phyloP scores from a whole-genome alignment of 2,113 vertebrate species.

The Bubalus kerabau region DNA sequence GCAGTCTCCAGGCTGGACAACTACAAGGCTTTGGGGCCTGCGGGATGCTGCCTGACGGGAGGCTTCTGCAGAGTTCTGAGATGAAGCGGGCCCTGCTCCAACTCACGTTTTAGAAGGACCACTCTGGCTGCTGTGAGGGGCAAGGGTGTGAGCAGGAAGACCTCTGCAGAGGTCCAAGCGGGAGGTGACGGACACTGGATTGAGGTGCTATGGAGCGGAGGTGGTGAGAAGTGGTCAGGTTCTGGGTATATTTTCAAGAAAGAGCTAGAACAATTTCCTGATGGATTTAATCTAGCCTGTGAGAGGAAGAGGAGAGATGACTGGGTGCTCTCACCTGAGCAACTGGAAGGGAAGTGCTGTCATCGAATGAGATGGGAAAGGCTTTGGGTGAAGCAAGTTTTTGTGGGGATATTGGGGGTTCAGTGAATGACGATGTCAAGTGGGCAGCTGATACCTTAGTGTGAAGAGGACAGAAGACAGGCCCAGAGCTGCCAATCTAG shows the following conservation, averaged over 20 bases:
- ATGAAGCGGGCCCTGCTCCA: not conserved
- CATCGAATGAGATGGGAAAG: not conserved
- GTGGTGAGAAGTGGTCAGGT: not conserved
- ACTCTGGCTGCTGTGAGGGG: not conserved
- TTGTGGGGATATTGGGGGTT: not conserved
- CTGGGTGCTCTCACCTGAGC: not conserved
- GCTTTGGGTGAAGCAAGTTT: not conserved
- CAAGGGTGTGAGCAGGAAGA: not conserved
- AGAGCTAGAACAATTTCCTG: not conserved
- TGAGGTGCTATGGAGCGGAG: rapidly evolving
- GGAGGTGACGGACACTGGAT: not conserved
- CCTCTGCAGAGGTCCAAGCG: not conserved
- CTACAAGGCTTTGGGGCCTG: not conserved
- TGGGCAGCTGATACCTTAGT: not conserved
- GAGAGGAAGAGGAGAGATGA: not conserved
- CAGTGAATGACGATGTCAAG: not conserved
- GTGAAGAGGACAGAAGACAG: not conserved
- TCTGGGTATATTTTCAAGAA: not conserved
- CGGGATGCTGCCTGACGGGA: not conserved
- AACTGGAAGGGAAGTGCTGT: not conserved
- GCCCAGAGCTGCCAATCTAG: not conserved
- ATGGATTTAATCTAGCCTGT: not conserved
- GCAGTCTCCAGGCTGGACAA: not conserved
- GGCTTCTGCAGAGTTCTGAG: not conserved
- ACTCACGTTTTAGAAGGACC: not conserved